Evolutionary conservation across 2,888 invertebrate species (phyloP).

Genomic region (Standfussiana lucernea): DNA sequence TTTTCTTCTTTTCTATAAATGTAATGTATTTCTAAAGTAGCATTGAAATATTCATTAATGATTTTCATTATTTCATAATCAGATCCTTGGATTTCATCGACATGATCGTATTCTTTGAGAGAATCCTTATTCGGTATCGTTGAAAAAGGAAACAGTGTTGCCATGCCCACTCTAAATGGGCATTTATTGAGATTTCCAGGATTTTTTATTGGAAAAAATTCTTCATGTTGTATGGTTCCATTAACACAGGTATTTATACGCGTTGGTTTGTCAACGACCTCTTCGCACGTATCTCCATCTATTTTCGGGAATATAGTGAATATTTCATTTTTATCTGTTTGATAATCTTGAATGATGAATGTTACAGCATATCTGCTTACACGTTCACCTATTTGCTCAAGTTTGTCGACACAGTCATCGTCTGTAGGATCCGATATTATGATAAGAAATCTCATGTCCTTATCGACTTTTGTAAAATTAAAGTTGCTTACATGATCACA

Average conservation of each 20-base stretch:
- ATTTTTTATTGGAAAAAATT: slow-evolving; percentile 74
- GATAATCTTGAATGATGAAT: slow-evolving; percentile 68
- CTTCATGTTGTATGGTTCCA: slow-evolving; percentile 63
- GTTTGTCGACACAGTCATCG: slow-evolving; percentile 47
- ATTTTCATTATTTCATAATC: slow-evolving; percentile 83
- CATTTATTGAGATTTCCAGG: slow-evolving; percentile 77
- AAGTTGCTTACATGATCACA: slow-evolving; percentile 63
- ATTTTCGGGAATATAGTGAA: slow-evolving; percentile 73
- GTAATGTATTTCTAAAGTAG: slow-evolving; percentile 74
- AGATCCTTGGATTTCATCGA: slow-evolving; percentile 73
- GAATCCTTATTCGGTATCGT: slow-evolving; percentile 68
- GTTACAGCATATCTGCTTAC: slow-evolving; percentile 72
- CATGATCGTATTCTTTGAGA: slow-evolving; percentile 72
- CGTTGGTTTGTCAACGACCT: slow-evolving; percentile 53
- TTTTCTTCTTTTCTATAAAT: slow-evolving; percentile 73
- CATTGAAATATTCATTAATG: slow-evolving; percentile 78
- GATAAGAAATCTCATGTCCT: slow-evolving; percentile 71
- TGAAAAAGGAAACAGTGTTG: slow-evolving; percentile 77
- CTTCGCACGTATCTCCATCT: slow-evolving; percentile 72
- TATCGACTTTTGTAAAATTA: slow-evolving; percentile 55
- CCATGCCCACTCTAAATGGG: slow-evolving; percentile 78
- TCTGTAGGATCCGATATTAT: slow-evolving; percentile 63
- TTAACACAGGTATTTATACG: slow-evolving; percentile 73
- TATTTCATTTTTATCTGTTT: slow-evolving; percentile 61
- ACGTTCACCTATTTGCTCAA: slow-evolving; percentile 63